A percentile compares a stretch with the other conserved stretches of the same genome.
Evolutionary conservation across 2,113 vertebrate species (phyloP).

Genomic region (Peucedramus taeniatus): DNA sequence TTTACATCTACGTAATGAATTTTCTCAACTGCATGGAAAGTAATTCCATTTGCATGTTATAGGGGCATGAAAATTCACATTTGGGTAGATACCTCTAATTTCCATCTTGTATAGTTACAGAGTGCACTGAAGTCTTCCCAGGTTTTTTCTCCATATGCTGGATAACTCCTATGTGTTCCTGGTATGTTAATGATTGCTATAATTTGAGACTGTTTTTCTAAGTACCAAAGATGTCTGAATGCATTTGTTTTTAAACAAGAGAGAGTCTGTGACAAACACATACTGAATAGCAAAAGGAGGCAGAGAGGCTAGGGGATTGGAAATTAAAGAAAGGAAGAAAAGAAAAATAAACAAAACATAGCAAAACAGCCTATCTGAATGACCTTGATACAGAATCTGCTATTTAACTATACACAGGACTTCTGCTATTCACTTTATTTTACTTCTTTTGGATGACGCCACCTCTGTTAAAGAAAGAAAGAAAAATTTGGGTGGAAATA

Average conservation of each 20-base stretch:
- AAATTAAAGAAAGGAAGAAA: constrained; percentile 16
- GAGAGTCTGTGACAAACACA: constrained; percentile 5
- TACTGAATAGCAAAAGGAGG: constrained; percentile 21
- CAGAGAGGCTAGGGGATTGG: not conserved
- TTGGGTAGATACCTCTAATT: not conserved
- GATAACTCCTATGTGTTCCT: constrained; percentile 12
- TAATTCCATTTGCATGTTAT: not conserved
- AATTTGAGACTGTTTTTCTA: constrained; percentile 57
- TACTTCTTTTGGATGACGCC: not conserved
- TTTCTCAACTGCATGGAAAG: not conserved
- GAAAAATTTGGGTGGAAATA: constrained; percentile 33
- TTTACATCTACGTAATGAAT: not conserved
- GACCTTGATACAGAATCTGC: constrained; percentile 62
- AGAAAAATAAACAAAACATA: not conserved
- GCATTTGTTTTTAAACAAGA: constrained; percentile 51
- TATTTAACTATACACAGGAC: not conserved
- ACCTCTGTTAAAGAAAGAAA: not conserved
- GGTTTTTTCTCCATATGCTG: not conserved
- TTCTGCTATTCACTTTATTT: not conserved
- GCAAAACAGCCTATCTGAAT: not conserved
- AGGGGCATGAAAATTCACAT: not conserved
- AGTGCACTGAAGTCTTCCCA: not conserved
- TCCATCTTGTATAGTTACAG: not conserved
- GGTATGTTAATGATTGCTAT: not conserved
- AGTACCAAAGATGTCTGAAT: constrained; percentile 30